A percentile compares a stretch with the other conserved stretches of the same genome.
phyloP scores from a whole-genome alignment of 2,888 invertebrate genomes.

The Netelia melanura region DNA sequence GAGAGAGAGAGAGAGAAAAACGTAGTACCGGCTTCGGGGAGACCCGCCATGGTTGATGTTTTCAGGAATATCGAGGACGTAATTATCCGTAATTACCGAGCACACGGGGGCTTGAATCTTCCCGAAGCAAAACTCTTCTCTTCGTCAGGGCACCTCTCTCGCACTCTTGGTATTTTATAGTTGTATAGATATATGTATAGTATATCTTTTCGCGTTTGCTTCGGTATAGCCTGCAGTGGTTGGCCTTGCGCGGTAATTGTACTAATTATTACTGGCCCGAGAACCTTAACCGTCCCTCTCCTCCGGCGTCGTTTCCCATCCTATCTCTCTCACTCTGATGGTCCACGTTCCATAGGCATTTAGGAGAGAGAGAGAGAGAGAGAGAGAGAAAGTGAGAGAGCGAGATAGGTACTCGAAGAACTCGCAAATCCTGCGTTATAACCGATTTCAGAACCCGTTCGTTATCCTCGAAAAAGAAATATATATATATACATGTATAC shows the following conservation, averaged over 20 bases:
- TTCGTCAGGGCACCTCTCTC: constrained; percentile 7
- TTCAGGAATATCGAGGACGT: constrained; percentile 84
- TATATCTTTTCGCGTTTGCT: constrained; percentile 63
- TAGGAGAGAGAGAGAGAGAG: constrained; percentile 2
- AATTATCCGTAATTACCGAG: constrained; percentile 84
- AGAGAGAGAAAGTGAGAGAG: not conserved
- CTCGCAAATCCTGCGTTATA: constrained; percentile 67
- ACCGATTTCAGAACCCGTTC: constrained; percentile 74
- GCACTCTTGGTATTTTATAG: constrained; percentile 57
- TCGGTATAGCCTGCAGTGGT: constrained; percentile 77
- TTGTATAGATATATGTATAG: constrained; percentile 47
- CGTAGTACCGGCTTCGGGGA: constrained; percentile 68
- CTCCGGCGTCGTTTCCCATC: constrained; percentile 67
- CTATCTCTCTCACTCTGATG: constrained; percentile 63
- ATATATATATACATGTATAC: constrained; percentile 10
- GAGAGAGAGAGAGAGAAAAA: constrained; percentile 40
- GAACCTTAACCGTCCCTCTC: constrained; percentile 60
- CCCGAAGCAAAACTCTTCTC: constrained; percentile 74
- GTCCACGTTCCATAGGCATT: constrained; percentile 29
- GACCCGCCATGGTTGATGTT: constrained; percentile 74
- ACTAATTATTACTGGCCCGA: constrained; percentile 82
- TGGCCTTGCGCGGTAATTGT: constrained; percentile 84
- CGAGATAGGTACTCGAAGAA: constrained; percentile 54
- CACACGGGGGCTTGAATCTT: constrained; percentile 79
- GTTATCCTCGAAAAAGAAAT: constrained; percentile 57